Base-by-base conservation (phyloP, 64 coral and sea anemone genomes). In the Exaiptasia diaphana region DNA sequence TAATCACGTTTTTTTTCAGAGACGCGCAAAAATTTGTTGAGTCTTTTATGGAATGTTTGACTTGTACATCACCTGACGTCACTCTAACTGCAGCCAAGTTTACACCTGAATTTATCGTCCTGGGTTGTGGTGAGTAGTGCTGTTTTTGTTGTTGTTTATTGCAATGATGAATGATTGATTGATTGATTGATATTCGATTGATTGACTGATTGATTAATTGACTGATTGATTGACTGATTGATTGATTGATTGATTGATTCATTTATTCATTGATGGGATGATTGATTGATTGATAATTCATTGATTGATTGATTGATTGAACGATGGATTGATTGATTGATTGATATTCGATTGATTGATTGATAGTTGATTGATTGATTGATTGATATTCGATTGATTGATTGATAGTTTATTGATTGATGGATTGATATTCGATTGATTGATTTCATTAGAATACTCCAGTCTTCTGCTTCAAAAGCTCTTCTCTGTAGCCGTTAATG, bases 41-140 rank as follows among this genome's bases (percentile, higher is more conserved):
- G 25, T 55, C 75, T 5, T 97, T 82, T 70, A 85, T 97, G 87
- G 83, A 90, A 74, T 97, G 93, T 72, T 80, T 97, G 48, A 91
- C 74, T 54, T 91, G 82, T 0, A 13, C 79, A 1, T 73, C 50
- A 22, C 95, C 89, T 68, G 89, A 64, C 29, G 83, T 93, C 43
- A 38, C 87, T 6, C 26, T 89, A 26, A 93, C 85, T 0, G 85
- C 95, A 9, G 80, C 85, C 0, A 99, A 99, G 57, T 92, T 93
- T 54, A 73, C 93, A 2, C 89, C 95, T 24, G 95, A 99, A 56
- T 93, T 89, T 28, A 79, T 92, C 40, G 60, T 93, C 48, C 76
- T 99, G 4, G 68, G 73, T 58, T 76, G 68, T 37, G 95, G 95
- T 99, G 15, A 73, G 75, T 62, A 50, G 5, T 21, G 14, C 21